These are phyloP conservation scores for Oscheius sp. DNA, from an alignment of 2,888 invertebrate genomes.

Conservation along the genomic window DNA sequence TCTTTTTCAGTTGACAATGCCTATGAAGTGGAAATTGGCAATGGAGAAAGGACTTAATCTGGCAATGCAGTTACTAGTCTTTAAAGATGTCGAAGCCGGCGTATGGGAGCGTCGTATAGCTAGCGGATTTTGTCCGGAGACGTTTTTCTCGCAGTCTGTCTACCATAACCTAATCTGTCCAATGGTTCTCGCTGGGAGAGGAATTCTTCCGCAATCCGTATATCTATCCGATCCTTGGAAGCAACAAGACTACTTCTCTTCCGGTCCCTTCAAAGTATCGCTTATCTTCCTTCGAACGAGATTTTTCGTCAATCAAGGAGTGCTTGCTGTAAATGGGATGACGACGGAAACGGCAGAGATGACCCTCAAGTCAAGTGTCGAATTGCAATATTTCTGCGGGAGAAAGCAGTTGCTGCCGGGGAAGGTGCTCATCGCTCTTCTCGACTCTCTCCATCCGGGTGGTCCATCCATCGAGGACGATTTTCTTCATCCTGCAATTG, in stretches of 20 bases:
- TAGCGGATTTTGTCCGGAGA: slow-evolving; percentile 53
- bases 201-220: not conserved
- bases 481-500: slow-evolving; percentile 53
- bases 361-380: not conserved
- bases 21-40: slow-evolving; percentile 37
- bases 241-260: slow-evolving; percentile 7
- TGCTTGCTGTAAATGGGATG: slow-evolving; percentile 47
- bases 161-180: slow-evolving; percentile 32
- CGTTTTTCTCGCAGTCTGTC: slow-evolving; percentile 40
- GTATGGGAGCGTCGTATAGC: slow-evolving; percentile 48
- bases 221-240: not conserved
- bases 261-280: slow-evolving; percentile 17
- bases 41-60: slow-evolving; percentile 28
- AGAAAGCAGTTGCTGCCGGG: not conserved
- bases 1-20: no score
- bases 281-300: slow-evolving; percentile 45
- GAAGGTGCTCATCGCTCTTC: slow-evolving; percentile 39
- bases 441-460: slow-evolving; percentile 46
- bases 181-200: not conserved
- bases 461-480: slow-evolving; percentile 39
- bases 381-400: slow-evolving; percentile 4
- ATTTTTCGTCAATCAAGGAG: slow-evolving; percentile 54
- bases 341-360: not conserved
- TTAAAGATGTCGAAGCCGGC: slow-evolving; percentile 37
- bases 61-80: slow-evolving; percentile 37